phyloP scores from a whole-genome alignment of 2,113 vertebrate genomes.

The Elephas maximus region DNA sequence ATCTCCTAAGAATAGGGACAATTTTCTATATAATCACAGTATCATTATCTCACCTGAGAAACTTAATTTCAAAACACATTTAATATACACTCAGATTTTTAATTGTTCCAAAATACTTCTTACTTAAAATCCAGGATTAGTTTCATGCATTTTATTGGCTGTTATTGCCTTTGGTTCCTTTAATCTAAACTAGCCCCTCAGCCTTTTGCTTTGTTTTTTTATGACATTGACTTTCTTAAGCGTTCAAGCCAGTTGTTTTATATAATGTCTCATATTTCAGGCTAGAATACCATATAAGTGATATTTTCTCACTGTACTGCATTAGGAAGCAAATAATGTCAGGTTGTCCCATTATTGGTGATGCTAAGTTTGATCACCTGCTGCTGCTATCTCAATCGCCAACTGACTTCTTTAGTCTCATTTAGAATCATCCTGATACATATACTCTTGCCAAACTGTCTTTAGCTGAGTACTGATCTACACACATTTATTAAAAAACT shows the following conservation, averaged over 20 bases:
- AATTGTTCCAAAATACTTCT: background rate
- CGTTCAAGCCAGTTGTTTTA: background rate
- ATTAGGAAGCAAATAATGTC: background rate
- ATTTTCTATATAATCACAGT: conserved; percentile 14
- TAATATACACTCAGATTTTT: background rate
- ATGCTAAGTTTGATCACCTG: background rate
- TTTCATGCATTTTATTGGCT: background rate
- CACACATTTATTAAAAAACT: background rate
- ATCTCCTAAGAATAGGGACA: conserved; percentile 41
- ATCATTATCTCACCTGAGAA: conserved; percentile 47
- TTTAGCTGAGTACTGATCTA: background rate
- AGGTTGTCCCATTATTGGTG: background rate
- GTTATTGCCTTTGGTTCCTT: background rate
- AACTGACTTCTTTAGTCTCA: background rate
- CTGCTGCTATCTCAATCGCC: background rate
- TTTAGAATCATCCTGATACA: background rate
- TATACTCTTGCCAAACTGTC: background rate
- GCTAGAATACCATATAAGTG: background rate
- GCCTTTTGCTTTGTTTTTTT: background rate
- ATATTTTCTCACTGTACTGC: background rate
- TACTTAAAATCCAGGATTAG: conserved; percentile 37
- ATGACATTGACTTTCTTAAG: background rate
- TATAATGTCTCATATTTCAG: background rate
- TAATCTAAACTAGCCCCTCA: background rate
- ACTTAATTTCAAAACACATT: conserved; percentile 1